Percentiles rank a stretch among this genome's conserved stretches.
Evolutionary conservation across 2,797 vertebrate species (phyloP).

Genomic region (Spinus olivaceus): DNA sequence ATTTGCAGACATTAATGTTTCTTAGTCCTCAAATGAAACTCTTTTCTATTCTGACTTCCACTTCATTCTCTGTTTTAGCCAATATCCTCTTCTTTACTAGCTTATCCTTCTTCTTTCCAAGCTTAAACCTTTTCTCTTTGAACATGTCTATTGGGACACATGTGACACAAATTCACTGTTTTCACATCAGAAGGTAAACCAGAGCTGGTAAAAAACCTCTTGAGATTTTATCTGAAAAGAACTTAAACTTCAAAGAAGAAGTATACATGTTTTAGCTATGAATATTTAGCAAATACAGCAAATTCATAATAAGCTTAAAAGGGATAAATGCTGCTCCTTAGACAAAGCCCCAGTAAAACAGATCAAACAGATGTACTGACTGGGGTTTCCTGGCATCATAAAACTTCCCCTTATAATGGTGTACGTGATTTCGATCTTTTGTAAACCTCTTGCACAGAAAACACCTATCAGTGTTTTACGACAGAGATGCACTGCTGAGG

Average conservation of each 20-base stretch:
- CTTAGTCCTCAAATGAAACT: background rate
- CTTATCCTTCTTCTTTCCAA: background rate
- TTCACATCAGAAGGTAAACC: background rate
- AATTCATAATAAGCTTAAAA: background rate
- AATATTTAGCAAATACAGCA: slow-evolving; percentile 15
- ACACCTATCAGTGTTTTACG: background rate
- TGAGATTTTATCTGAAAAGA: background rate
- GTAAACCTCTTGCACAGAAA: background rate
- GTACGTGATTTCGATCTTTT: background rate
- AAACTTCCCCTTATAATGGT: background rate
- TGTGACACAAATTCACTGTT: background rate
- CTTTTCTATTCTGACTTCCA: background rate
- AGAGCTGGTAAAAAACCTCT: background rate
- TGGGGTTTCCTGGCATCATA: background rate
- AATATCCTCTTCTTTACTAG: background rate
- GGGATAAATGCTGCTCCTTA: background rate
- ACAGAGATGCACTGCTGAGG: background rate
- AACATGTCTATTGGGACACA: background rate
- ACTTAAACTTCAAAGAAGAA: background rate
- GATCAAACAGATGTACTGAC: background rate
- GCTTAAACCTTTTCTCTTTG: background rate
- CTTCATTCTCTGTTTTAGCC: background rate
- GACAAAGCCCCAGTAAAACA: background rate
- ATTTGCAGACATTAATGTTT: background rate
- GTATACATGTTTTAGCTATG: background rate